Percentiles rank a stretch among this genome's conserved stretches.
Evolutionary conservation across 2,113 vertebrate genomes (phyloP).

Genomic region (Deroptyus accipitrinus): DNA sequence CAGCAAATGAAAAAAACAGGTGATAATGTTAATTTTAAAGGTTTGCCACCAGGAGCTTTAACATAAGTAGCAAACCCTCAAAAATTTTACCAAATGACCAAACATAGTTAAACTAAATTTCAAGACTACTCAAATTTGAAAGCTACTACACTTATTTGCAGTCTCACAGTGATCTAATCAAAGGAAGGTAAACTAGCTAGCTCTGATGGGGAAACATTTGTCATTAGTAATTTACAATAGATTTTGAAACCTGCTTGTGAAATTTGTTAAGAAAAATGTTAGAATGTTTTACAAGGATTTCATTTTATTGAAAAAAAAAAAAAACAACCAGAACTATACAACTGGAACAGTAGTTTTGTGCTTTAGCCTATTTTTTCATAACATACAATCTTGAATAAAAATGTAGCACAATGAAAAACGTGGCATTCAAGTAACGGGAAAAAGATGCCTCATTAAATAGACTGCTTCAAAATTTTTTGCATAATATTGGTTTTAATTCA

Average conservation of each 20-base stretch:
- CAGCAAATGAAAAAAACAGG: not conserved
- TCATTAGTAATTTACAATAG: not conserved
- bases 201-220: not conserved
- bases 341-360: not conserved
- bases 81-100: not conserved
- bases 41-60: not conserved
- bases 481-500: not conserved
- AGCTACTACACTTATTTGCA: not conserved
- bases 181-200: not conserved
- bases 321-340: not conserved
- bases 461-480: not conserved
- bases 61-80: not conserved
- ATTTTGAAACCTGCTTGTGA: not conserved
- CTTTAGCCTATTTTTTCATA: not conserved
- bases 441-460: not conserved
- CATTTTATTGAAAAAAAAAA: not conserved
- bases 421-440: not conserved
- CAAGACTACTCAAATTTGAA: not conserved
- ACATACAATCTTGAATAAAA: not conserved
- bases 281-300: not conserved
- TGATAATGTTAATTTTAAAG: not conserved
- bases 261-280: not conserved
- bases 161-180: not conserved
- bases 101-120: not conserved
- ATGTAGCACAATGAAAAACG: not conserved